These are phyloP conservation scores for Euleptes europaea DNA, from an alignment of 2,113 vertebrate species.

Conservation along the genomic window DNA sequence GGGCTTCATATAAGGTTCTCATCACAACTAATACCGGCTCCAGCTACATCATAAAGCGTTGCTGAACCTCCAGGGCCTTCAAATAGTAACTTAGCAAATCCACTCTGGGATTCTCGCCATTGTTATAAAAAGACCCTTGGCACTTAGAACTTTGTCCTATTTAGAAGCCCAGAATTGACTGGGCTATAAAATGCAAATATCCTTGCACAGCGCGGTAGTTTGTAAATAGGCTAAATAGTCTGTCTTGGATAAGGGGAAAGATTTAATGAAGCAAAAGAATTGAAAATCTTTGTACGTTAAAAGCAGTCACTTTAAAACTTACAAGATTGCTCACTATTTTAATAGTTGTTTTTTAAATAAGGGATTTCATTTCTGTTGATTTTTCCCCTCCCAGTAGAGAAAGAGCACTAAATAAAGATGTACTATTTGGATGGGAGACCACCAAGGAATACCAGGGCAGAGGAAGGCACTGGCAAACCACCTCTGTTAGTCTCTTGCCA, in stretches of 20 bases:
- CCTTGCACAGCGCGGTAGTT: neutral
- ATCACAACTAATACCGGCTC: slow-evolving; percentile 10
- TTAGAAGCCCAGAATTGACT: slow-evolving; percentile 31
- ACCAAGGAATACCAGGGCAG: no score
- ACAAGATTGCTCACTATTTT: neutral
- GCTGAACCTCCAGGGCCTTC: slow-evolving; percentile 45
- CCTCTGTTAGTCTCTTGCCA: no score
- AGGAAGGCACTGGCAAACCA: no score
- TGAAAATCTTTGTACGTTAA: neutral
- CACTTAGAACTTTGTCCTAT: slow-evolving; percentile 43
- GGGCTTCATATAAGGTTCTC: slow-evolving; percentile 24
- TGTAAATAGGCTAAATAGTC: slow-evolving; percentile 22
- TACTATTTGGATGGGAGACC: no score
- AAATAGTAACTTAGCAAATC: slow-evolving; percentile 58
- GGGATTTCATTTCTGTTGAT: neutral
- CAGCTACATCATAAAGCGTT: slow-evolving; percentile 18
- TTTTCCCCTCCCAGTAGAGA: neutral
- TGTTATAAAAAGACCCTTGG: slow-evolving; percentile 57
- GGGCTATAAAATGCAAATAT: slow-evolving; percentile 15
- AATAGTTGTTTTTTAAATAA: neutral
- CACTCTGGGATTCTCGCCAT: slow-evolving; percentile 43
- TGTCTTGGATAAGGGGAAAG: neutral
- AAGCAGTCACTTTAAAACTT: slow-evolving; percentile 6
- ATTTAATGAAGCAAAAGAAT: accelerated
- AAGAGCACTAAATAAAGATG: neutral